Evolutionary conservation across 2,113 vertebrate genomes (phyloP), one percentile per base, ranked within the genome.

Genomic region (Pygoscelis antarcticus): DNA sequence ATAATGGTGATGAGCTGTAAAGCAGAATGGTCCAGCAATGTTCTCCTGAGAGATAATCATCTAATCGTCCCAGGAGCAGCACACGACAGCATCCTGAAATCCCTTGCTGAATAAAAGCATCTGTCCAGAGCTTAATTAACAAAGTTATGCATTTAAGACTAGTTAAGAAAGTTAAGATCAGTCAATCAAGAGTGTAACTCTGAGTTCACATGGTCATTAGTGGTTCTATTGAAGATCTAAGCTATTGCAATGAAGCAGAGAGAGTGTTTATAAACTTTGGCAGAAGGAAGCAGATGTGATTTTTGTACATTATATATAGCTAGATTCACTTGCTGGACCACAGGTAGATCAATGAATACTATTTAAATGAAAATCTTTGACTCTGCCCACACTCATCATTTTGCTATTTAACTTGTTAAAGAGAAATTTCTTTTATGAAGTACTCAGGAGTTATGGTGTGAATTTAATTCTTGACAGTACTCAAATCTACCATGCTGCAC

Each of bases 1-100:
- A 36, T 89, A 81, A 89, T 58, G n/a, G 57, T 85, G 83, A 93
- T 92, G 83, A 95, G 32, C 55, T 89, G 30, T 51, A 89, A 93
- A 84, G 60, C 76, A 90, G 72, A 89, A 84, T 65, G 52, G 61
- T 84, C 52, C 25, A 90, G 40, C 66, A 79, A 44, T 68, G 29
- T 61, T 62, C 47, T 81, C 23, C 66, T 79, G 47, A 64, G 81
- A 88, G 57, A 85, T 40, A 74, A 87, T 86, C 2, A 75, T 51
- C 72, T 83, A 58, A 94, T 89, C 5, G 7, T 49, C 44, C 57
- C 58, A 76, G 65, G 70, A 91, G 36, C 47, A 83, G 87, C 70
- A 85, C 57, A 69, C 0, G 0, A 32, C 72, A 92, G 42, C 52
- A 64, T 79, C 70, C 66, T 61, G 58, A 92, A 93, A 47, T 30